These are phyloP conservation scores for Pomacea canaliculata DNA, from an alignment of 2,888 invertebrate genomes.

Conservation along the genomic window DNA sequence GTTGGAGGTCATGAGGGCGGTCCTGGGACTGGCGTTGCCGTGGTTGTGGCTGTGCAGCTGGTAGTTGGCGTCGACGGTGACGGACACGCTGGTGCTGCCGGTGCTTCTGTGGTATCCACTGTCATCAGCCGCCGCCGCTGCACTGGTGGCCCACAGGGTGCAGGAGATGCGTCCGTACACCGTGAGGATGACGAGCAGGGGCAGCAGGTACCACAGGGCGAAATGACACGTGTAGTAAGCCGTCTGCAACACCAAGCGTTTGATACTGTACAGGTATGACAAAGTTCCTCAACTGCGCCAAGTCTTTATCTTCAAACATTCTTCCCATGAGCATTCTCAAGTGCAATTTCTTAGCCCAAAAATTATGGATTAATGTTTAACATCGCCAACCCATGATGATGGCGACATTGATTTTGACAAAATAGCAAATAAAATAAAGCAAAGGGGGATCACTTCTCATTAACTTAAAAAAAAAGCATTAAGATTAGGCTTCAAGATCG, in stretches of 20 bases:
- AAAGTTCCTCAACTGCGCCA: no score
- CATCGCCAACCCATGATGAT: no score
- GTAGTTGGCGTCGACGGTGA: slow-evolving; percentile 9
- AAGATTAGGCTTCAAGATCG: no score
- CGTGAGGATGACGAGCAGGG: slow-evolving; percentile 79
- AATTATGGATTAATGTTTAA: no score
- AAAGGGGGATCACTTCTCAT: no score
- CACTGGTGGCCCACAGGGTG: slow-evolving; percentile 79
- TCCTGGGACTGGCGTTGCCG: not conserved
- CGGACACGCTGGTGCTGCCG: slow-evolving; percentile 3
- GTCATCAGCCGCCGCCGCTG: not conserved
- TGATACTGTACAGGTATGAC: not conserved
- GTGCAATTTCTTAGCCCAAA: no score
- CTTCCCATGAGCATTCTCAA: no score
- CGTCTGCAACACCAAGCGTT: slow-evolving; percentile 4
- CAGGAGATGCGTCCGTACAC: slow-evolving; percentile 88
- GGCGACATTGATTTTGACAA: no score
- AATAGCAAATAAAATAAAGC: no score
- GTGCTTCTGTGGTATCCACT: not conserved
- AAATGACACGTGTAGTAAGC: slow-evolving; percentile 78
- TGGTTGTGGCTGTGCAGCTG: not conserved
- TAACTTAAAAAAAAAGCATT: no score
- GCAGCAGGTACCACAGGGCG: slow-evolving; percentile 84
- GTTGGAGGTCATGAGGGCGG: not conserved
- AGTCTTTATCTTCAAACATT: no score